Conservation (phyloP, 2,113 vertebrate species). For the Psilopsiagon aymara region DNA sequence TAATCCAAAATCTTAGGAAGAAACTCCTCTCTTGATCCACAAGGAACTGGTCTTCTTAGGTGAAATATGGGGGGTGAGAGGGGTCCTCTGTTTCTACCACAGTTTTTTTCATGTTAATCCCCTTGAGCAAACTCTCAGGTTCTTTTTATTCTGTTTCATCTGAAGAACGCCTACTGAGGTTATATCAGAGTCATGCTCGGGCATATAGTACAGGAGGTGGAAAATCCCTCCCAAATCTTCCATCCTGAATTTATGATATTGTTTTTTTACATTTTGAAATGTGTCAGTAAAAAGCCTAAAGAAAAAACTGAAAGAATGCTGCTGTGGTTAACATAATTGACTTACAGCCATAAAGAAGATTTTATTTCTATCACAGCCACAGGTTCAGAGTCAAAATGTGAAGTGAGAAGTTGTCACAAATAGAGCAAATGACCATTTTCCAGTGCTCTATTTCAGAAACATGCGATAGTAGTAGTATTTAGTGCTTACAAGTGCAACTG, state of each 20-base stretch:
- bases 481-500: not conserved
- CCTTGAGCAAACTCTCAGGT: not conserved
- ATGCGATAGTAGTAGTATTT: not conserved
- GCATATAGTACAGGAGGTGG: not conserved
- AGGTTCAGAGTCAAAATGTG: not conserved
- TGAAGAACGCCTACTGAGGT: not conserved
- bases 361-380: not conserved
- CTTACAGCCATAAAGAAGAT: not conserved
- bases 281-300: not conserved
- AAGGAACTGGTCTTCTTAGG: not conserved
- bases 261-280: not conserved
- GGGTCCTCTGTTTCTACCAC: not conserved
- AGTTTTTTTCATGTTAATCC: not conserved
- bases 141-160: not conserved
- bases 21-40: not conserved
- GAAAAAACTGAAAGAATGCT: not conserved
- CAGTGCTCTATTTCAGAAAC: not conserved
- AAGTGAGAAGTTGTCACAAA: not conserved
- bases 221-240: not conserved
- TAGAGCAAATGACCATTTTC: not conserved
- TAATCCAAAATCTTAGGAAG: not conserved
- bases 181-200: not conserved
- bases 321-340: not conserved
- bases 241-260: not conserved
- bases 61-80: not conserved